phyloP scores from a whole-genome alignment of 2,888 invertebrate genomes.

The Drosophila rubida region DNA sequence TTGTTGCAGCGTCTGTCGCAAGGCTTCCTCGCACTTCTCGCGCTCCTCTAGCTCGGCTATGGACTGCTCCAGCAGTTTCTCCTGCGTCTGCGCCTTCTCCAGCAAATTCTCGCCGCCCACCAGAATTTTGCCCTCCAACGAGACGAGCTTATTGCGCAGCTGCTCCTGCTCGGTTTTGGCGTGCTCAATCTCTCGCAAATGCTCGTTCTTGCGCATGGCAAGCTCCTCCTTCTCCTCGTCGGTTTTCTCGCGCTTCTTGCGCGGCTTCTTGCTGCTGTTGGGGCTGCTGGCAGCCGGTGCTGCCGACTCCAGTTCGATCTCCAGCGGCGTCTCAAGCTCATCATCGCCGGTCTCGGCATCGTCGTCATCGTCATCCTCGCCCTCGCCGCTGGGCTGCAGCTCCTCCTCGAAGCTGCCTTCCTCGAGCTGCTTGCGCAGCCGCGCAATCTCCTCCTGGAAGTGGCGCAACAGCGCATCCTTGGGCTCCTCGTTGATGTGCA shows the following conservation, averaged over 20 bases:
- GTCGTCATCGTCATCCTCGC: slow-evolving; percentile 75
- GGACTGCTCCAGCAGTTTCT: slow-evolving; percentile 94
- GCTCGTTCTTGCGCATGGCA: slow-evolving; percentile 88
- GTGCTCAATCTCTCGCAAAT: slow-evolving; percentile 90
- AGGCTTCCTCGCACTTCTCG: slow-evolving; percentile 91
- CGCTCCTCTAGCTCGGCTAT: slow-evolving; percentile 92
- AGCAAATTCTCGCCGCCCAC: slow-evolving; percentile 99
- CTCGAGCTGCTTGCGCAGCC: slow-evolving; percentile 93
- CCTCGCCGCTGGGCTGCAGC: slow-evolving; percentile 73
- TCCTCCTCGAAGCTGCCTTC: slow-evolving; percentile 86
- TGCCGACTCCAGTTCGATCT: slow-evolving; percentile 85
- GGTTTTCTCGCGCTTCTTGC: slow-evolving; percentile 85
- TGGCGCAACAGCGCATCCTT: slow-evolving; percentile 97
- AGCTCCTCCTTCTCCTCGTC: slow-evolving; percentile 89
- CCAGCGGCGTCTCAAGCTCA: slow-evolving; percentile 69
- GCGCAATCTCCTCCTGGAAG: slow-evolving; percentile 98
- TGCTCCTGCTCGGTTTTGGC: slow-evolving; percentile 93
- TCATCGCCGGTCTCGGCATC: slow-evolving; percentile 72
- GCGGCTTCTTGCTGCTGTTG: slow-evolving; percentile 85
- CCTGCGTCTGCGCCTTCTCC: slow-evolving; percentile 98
- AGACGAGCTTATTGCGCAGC: slow-evolving; percentile 93
- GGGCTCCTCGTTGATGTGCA: slow-evolving; percentile 98
- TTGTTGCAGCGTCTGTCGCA: slow-evolving; percentile 93
- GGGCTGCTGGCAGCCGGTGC: slow-evolving; percentile 81
- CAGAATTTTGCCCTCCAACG: slow-evolving; percentile 97